These are phyloP conservation scores for Phrynosoma platyrhinos DNA, from an alignment of 2,113 vertebrate species.

Conservation along the genomic window DNA sequence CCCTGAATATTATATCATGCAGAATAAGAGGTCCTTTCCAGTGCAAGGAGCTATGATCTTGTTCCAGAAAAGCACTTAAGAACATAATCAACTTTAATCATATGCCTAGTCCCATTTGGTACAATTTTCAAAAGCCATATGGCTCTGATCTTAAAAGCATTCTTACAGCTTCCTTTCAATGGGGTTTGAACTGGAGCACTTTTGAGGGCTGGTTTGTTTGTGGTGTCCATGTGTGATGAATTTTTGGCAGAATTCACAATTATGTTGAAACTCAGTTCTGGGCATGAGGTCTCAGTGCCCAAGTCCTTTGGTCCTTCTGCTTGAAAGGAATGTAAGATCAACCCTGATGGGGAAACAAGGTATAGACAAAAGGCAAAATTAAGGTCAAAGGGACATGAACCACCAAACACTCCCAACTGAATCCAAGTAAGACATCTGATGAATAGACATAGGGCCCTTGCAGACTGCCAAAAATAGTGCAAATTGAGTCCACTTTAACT, in stretches of 20 bases:
- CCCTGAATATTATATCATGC: slow-evolving; percentile 11
- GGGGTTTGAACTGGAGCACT: slow-evolving; percentile 21
- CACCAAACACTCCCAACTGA: neutral
- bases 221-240: slow-evolving; percentile 23
- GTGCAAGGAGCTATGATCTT: slow-evolving; percentile 54
- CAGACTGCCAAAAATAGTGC: too few relatives aligned
- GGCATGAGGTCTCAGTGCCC: neutral
- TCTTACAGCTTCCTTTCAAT: slow-evolving; percentile 39
- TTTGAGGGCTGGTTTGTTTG: slow-evolving; percentile 27
- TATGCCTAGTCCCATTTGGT: slow-evolving; percentile 39
- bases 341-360: neutral
- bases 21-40: slow-evolving; percentile 38
- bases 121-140: slow-evolving; percentile 45
- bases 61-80: slow-evolving; percentile 63
- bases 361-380: neutral
- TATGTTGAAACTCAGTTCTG: neutral
- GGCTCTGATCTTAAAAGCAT: slow-evolving; percentile 47
- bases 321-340: neutral
- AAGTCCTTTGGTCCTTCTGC: neutral
- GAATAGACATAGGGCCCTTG: too few relatives aligned
- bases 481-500: too few relatives aligned
- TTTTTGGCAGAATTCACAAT: slow-evolving; percentile 25
- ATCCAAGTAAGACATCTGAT: neutral
- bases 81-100: slow-evolving; percentile 60
- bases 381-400: neutral